phyloP scores from a whole-genome alignment of 1,140 invertebrate genomes.

The Leptinotarsa lineolata region DNA sequence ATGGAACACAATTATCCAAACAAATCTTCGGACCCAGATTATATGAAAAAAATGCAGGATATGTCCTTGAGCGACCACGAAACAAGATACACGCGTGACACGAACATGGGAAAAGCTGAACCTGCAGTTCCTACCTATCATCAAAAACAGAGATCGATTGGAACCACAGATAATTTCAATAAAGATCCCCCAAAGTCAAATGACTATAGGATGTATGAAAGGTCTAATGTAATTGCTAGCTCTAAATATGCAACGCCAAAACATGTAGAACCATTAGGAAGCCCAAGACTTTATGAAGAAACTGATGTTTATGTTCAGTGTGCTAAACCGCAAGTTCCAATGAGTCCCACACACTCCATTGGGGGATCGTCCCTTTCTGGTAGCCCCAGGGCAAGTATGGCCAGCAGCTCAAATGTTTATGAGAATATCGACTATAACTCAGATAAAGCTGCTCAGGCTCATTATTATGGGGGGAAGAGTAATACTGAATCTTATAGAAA shows the following conservation, averaged over 20 bases:
- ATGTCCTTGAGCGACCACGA: constrained; percentile 42
- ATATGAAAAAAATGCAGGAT: constrained; percentile 46
- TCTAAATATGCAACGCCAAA: constrained; percentile 79
- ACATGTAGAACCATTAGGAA: constrained; percentile 62
- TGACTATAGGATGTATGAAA: constrained; percentile 69
- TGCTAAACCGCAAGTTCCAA: constrained; percentile 58
- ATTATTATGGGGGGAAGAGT: constrained; percentile 66
- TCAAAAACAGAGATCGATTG: constrained; percentile 51
- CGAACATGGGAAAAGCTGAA: constrained; percentile 36
- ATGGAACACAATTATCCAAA: constrained; percentile 18
- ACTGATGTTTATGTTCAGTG: constrained; percentile 54
- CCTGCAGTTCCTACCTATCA: constrained; percentile 27
- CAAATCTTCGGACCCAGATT: constrained; percentile 35
- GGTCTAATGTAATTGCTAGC: constrained; percentile 69
- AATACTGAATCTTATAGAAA: constrained; percentile 50
- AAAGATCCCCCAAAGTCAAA: constrained; percentile 51
- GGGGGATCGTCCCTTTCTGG: constrained; percentile 66
- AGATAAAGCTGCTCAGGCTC: constrained; percentile 59
- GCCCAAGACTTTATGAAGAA: constrained; percentile 44
- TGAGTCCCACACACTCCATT: constrained; percentile 59
- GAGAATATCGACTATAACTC: constrained; percentile 82
- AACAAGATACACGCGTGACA: constrained; percentile 47
- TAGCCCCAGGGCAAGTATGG: constrained; percentile 64
- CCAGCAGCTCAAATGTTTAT: constrained; percentile 67
- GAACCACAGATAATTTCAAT: constrained; percentile 63